Conservation (phyloP, 2,113 vertebrate species). For the Chloropsis hardwickii region DNA sequence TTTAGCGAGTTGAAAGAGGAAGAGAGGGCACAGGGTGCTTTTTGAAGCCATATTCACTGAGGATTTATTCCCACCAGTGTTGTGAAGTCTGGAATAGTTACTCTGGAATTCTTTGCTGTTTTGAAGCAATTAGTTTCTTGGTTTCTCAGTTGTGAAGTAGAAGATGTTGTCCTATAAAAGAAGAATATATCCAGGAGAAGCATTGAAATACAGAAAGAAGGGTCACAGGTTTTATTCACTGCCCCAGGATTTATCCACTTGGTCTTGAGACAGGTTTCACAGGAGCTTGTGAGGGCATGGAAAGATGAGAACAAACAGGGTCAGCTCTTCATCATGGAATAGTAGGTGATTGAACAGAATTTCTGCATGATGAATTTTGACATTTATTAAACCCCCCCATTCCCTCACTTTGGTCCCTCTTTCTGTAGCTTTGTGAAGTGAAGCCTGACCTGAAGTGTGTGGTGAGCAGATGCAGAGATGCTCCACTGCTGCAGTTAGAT, state of each 20-base stretch:
- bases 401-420: background rate
- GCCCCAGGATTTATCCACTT: background rate
- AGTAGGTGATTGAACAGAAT: background rate
- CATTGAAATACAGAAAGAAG: background rate
- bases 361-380: background rate
- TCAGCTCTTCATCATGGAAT: background rate
- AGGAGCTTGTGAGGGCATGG: background rate
- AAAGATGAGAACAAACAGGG: background rate
- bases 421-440: background rate
- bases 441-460: background rate
- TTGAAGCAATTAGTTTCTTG: background rate
- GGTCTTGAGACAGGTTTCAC: background rate
- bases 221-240: background rate
- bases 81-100: background rate
- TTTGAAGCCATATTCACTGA: background rate
- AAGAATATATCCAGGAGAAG: background rate
- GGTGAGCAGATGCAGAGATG: background rate
- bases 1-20: slow-evolving; percentile 38
- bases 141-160: background rate
- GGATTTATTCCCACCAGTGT: background rate
- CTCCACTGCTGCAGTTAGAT: background rate
- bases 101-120: background rate
- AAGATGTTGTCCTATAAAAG: background rate
- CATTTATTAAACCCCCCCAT: background rate
- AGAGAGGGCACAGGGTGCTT: slow-evolving; percentile 3